Conservation (phyloP, 2,113 vertebrate genomes). For the Vombatus ursinus region DNA sequence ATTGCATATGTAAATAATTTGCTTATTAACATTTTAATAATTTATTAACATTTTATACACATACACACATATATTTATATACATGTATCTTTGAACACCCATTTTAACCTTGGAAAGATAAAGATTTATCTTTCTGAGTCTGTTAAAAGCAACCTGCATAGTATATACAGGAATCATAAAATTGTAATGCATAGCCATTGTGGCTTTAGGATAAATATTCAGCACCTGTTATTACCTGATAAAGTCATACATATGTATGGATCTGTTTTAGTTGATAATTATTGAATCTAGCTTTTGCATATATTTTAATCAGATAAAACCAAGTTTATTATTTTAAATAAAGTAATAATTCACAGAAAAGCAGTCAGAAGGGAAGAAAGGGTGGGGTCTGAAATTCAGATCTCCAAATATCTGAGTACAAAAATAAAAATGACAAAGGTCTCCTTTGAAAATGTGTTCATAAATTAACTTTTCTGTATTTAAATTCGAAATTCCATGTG, state of each 20-base stretch:
- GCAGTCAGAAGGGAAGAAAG: constrained; percentile 38
- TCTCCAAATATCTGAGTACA: neutral
- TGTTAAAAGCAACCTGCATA: constrained; percentile 54
- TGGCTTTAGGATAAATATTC: constrained; percentile 83
- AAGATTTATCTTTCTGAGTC: constrained; percentile 68
- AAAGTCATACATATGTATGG: constrained; percentile 85
- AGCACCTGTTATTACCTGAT: constrained; percentile 84
- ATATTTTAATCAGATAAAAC: constrained; percentile 84
- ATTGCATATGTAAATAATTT: no score
- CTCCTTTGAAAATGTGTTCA: constrained; percentile 26
- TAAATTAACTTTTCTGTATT: constrained; percentile 44
- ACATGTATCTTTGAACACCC: constrained; percentile 46
- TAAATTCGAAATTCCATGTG: constrained; percentile 16
- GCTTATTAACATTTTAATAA: no score
- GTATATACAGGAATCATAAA: constrained; percentile 78
- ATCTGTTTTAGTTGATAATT: constrained; percentile 82
- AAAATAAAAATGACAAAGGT: neutral
- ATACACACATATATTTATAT: no score
- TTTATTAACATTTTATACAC: no score
- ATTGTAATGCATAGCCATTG: constrained; percentile 78
- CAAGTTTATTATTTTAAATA: constrained; percentile 81
- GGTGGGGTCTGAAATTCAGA: constrained; percentile 12
- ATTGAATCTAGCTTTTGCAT: constrained; percentile 83
- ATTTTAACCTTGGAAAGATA: constrained; percentile 58
- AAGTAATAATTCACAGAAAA: constrained; percentile 76